phyloP scores from a whole-genome alignment of 2,888 invertebrate genomes.

The Oasisia sp. region DNA sequence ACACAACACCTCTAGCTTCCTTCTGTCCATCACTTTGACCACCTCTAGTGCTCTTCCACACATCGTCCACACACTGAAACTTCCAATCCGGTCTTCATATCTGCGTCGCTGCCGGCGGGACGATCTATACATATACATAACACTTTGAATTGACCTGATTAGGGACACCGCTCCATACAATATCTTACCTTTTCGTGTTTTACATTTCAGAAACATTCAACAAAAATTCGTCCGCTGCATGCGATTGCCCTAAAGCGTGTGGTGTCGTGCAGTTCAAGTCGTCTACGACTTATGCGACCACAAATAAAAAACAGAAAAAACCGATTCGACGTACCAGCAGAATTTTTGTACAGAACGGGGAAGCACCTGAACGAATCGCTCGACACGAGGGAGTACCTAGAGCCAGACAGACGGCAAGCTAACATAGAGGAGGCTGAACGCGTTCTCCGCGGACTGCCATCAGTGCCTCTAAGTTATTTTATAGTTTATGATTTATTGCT shows the following conservation, averaged over 20 bases:
- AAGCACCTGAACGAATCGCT: neutral
- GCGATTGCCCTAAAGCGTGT: neutral
- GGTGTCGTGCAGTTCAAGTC: neutral
- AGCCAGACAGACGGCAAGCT: neutral
- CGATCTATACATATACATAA: neutral
- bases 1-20: neutral
- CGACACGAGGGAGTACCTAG: neutral
- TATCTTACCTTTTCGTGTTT: too few relatives aligned
- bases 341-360: neutral
- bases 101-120: neutral
- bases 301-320: neutral
- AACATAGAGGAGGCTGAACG: neutral
- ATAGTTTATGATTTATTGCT: neutral
- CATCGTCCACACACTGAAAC: neutral
- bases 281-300: neutral
- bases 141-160: too few relatives aligned
- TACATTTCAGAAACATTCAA: neutral
- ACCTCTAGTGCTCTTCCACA: neutral
- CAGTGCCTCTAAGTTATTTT: neutral
- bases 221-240: neutral
- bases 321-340: neutral
- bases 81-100: neutral
- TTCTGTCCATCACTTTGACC: neutral
- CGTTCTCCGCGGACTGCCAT: neutral
- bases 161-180: too few relatives aligned